Conservation (phyloP, 1,140 invertebrate species). For the Lucilia sericata region DNA sequence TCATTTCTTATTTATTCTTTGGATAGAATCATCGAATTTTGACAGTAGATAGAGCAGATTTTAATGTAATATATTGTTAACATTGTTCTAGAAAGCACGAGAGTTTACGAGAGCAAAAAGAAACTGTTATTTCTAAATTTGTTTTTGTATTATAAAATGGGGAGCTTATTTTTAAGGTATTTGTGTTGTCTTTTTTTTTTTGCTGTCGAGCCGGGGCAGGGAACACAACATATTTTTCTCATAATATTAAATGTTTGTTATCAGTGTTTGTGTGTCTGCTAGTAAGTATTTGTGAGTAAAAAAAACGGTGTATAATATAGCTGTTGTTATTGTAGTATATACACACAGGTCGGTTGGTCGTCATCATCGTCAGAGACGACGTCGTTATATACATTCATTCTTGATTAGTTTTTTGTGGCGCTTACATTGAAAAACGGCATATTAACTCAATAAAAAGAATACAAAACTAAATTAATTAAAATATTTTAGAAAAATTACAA, state of each 20-base stretch:
- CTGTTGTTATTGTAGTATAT: background rate
- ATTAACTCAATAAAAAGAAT: constrained; percentile 10
- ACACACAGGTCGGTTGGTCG: constrained; percentile 32
- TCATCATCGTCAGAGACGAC: constrained; percentile 13
- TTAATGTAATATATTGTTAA: too few relatives aligned
- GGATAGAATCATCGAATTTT: too few relatives aligned
- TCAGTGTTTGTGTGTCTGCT: background rate
- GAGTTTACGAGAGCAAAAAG: background rate
- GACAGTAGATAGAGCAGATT: too few relatives aligned
- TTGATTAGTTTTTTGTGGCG: constrained; percentile 44
- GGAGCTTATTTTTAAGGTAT: too few relatives aligned
- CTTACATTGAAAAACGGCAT: constrained; percentile 36
- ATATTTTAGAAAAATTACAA: background rate
- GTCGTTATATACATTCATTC: constrained; percentile 40
- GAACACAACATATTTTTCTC: background rate
- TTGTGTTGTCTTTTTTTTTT: background rate
- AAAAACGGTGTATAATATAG: constrained; percentile 17
- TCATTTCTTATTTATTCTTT: too few relatives aligned
- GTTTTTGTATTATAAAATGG: background rate
- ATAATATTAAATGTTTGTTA: constrained; percentile 13
- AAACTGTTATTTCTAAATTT: background rate
- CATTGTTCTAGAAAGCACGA: too few relatives aligned
- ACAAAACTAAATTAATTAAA: background rate
- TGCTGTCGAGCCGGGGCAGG: background rate
- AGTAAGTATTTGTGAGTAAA: background rate